Base-by-base conservation (phyloP, 2,888 invertebrate species). In the Diplolepis rosae region DNA sequence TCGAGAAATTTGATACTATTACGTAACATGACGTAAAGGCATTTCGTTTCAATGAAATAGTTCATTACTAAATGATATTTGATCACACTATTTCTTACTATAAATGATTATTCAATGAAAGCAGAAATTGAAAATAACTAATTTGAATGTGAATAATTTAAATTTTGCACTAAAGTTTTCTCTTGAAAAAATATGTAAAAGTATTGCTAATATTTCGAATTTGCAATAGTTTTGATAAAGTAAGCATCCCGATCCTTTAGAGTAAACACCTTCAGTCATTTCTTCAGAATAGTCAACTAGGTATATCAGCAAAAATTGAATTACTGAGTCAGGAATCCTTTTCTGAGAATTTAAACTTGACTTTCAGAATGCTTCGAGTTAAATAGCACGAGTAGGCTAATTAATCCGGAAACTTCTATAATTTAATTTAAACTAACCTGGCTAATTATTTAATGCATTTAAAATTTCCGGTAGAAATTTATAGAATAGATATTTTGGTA, bases 231-330 rank as follows among this genome's bases (percentile, higher is more conserved):
- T n/a, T n/a, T n/a, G n/a, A n/a, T n/a, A n/a, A n/a, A n/a, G n/a
- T n/a, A n/a, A n/a, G n/a, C n/a, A n/a, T n/a, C n/a, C n/a, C n/a
- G n/a, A n/a, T n/a, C n/a, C 45, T 18, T 45, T 18, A 45, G 39
- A 35, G 39, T 35, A 6, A 5, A 61, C 35, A 24, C 15, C 9
- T 24, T 39, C 13, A 32, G 18, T 39, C 11, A 61, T 35, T 61
- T 24, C 24, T 24, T 61, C 13, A 35, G n/a, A 61, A 61, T 61
- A 15, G n/a, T 28, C 27, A 52, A 27, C 27, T n/a, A n/a, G n/a
- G n/a, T n/a, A n/a, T 13, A 52, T 52, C 51, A 52, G 51, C 35
- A 61, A n/a, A 35, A 61, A 61, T 39, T 61, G n/a, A 52, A 27
- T 39, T 5, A 35, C 61, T 39, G 61, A 61, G 35, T 61, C 61